These are phyloP conservation scores for Salpingus planirostris DNA, from an alignment of 2,888 invertebrate genomes.

Conservation along the genomic window DNA sequence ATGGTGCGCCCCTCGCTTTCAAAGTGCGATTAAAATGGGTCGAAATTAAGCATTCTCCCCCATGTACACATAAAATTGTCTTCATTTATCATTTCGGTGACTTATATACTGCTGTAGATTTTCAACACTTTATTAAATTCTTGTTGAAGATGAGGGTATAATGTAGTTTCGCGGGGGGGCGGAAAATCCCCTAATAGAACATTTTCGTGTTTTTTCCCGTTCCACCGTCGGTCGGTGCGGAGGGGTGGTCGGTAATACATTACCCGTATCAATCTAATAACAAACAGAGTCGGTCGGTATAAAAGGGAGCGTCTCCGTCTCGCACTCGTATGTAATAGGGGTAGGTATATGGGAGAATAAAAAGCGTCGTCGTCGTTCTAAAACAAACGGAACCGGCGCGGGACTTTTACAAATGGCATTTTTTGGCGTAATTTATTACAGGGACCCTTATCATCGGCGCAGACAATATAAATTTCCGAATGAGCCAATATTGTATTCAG, in stretches of 20 bases:
- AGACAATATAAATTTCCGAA: constrained; percentile 40
- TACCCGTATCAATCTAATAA: constrained; percentile 1
- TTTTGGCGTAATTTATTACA: constrained; percentile 37
- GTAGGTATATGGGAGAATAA: no score
- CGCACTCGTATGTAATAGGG: no score
- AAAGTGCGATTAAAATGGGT: no score
- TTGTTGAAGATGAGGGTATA: constrained; percentile 10
- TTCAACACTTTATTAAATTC: constrained; percentile 17
- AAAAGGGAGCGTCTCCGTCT: constrained; percentile 2
- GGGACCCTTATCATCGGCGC: constrained; percentile 38
- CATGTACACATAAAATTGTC: constrained; percentile 14
- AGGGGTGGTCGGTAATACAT: no score
- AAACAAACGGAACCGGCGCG: constrained; percentile 21
- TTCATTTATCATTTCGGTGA: constrained; percentile 15
- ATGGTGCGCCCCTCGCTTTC: no score
- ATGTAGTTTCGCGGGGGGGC: constrained; percentile 3
- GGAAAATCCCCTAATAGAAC: no score
- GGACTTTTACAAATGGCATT: constrained; percentile 36
- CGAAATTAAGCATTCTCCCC: constrained; percentile 11
- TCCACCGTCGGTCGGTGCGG: no score
- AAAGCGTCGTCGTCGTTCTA: constrained; percentile 7
- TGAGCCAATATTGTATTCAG: constrained; percentile 37
- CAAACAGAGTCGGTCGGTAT: not conserved
- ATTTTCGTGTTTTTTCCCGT: no score
- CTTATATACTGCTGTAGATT: constrained; percentile 14